Evolutionary conservation across 2,888 invertebrate species (phyloP), one percentile per base, ranked within the genome.

Genomic region (Pyrgus malvae): DNA sequence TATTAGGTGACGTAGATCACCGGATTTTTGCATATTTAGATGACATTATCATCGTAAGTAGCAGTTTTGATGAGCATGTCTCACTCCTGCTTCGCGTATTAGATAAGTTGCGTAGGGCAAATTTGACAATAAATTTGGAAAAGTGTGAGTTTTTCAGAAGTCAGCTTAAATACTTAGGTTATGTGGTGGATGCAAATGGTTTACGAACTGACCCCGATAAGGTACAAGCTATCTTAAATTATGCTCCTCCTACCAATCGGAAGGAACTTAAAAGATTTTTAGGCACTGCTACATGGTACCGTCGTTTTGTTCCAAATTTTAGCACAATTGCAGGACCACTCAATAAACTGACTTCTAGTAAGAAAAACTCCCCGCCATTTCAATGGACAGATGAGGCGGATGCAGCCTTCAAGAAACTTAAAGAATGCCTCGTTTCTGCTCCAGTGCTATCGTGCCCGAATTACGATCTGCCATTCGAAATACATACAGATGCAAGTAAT

Each of bases 251-350:
- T 7, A 3, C 23, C 6, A 3, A 7, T 5, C 2, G n/a, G 0
- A 46, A 23, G n/a, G 46, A 46, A 1, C 14, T 46, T 2, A 46
- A 35, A 9, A 33, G 23, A 2, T 46, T 46, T 11, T 21, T 46
- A 2, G 46, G 46, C 1, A 48, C 37, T 2, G 35, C 37, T 4
- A 19, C 25, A 1, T 48, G 12, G 1, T 48, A 37, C 12, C 19
- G 50, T 1, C 33, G 57, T 4, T 66, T 67, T 38, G 55, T 67
- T 6, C 58, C 59, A 0, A 53, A 60, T 7, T 69, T 67, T 48
- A 65, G 65, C 37, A 59, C 62, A 0, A 40, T 66, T 0, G 65
- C 67, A 1, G 65, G 54, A 3, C 67, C 69, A 0, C 35, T 69
- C 1, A 69, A 68, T 21, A 50, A 19, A 5, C 33, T 70, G 4